phyloP scores from a whole-genome alignment of 2,888 invertebrate genomes.

The Sarcophaga caerulescens region DNA sequence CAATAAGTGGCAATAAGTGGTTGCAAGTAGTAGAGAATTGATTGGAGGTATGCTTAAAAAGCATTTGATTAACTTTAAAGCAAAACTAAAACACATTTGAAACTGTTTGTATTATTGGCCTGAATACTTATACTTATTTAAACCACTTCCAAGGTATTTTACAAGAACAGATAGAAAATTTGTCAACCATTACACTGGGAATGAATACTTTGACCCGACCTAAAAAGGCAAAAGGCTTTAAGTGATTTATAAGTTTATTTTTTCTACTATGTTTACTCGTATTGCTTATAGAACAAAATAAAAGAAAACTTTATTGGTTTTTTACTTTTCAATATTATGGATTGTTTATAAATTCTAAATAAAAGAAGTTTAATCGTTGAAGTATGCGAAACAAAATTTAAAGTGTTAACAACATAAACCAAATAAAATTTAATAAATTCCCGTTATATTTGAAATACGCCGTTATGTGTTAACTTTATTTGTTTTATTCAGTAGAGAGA shows the following conservation, averaged over 20 bases:
- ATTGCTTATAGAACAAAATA: too few relatives aligned
- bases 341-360: too few relatives aligned
- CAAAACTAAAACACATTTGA: neutral
- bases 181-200: conserved; percentile 9
- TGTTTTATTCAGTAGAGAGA: too few relatives aligned
- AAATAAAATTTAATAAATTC: too few relatives aligned
- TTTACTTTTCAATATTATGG: too few relatives aligned
- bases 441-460: too few relatives aligned
- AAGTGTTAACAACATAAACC: too few relatives aligned
- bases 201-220: neutral
- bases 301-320: too few relatives aligned
- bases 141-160: neutral
- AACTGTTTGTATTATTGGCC: neutral
- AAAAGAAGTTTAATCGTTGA: too few relatives aligned
- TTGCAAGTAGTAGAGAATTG: neutral
- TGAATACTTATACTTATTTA: neutral
- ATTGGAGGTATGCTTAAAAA: conserved; percentile 34
- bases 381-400: too few relatives aligned
- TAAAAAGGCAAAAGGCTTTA: neutral
- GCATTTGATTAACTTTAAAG: conserved; percentile 30
- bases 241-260: neutral
- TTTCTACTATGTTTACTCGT: neutral
- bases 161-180: neutral
- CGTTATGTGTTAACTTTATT: too few relatives aligned
- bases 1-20: conserved; percentile 5